Evolutionary conservation across 2,888 invertebrate genomes (phyloP), one percentile per base, ranked within the genome.

Genomic region (Oeneis ivallda): DNA sequence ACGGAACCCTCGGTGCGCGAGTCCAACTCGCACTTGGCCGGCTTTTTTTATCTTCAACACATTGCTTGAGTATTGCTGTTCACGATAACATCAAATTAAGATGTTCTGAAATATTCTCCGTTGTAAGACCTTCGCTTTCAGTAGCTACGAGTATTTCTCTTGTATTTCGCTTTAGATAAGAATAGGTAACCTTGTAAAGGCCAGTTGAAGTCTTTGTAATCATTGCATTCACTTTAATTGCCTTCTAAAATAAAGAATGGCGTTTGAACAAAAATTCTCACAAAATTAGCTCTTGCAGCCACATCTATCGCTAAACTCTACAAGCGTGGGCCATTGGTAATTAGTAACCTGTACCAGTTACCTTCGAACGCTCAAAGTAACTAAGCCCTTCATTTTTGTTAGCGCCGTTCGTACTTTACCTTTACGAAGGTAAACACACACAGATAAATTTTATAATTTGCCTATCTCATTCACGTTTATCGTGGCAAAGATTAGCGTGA

Each of bases 351-450:
- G 61, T 62, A 79, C 74, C 77, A 73, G 81, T 85, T 86, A 84
- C 90, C 89, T 90, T 90, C 89, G 78, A 86, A 81, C 79, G 79
- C 81, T 84, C 79, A 78, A 83, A 85, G 81, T 72, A 70, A 70
- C 82, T 73, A 80, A 83, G 90, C 90, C 91, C 91, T 92, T 91
- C 90, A 84, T 89, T 89, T 90, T 90, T 78, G 89, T 91, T 89
- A 92, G 86, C 89, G 85, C 86, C 87, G 84, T 81, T 83, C 79
- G 84, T 79, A 87, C 83, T 82, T 81, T 85, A 84, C 87, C 87
- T 87, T 82, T 78, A 77, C 76, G 87, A 89, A 90, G 89, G 90
- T 88, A 80, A 89, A 81, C 84, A 81, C 75, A 76, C 78, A 78
- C 76, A 78, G 75, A 77, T 80, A 81, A 79, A 82, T 82, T 81